A percentile compares a stretch with the other conserved stretches of the same genome.
Conservation (phyloP, 2,888 invertebrate genomes). For the Alcis repandata region DNA sequence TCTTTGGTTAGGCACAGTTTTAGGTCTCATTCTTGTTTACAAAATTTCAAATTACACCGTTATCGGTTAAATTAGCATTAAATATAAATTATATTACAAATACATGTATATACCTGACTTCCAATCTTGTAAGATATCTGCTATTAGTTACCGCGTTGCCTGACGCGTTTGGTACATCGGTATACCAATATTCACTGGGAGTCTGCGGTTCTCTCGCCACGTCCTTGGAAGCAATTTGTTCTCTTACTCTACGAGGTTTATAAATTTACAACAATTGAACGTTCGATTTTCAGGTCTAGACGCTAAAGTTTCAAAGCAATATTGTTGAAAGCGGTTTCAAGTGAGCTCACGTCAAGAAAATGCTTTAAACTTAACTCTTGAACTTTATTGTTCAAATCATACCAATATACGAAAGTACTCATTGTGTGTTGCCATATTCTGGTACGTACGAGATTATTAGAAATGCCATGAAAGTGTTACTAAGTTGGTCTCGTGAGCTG, state of each 20-base stretch:
- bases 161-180: not conserved
- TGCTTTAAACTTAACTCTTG: slow-evolving; percentile 6
- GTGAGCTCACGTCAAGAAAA: slow-evolving; percentile 12
- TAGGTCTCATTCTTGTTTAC: no score
- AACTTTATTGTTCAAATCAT: slow-evolving; percentile 9
- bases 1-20: no score
- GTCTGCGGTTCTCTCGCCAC: slow-evolving; percentile 25
- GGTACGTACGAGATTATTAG: not conserved
- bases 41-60: no score
- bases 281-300: slow-evolving; percentile 31
- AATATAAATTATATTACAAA: no score
- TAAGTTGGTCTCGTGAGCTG: no score
- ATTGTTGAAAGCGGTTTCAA: slow-evolving; percentile 16
- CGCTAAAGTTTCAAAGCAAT: slow-evolving; percentile 27
- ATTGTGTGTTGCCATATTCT: not conserved
- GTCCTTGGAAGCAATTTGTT: slow-evolving; percentile 31
- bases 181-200: not conserved
- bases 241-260: slow-evolving; percentile 34
- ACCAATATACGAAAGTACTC: not conserved
- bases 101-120: no score
- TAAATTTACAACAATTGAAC: slow-evolving; percentile 43
- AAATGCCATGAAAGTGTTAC: no score
- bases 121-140: no score
- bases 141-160: no score
- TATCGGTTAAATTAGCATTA: no score